phyloP scores from a whole-genome alignment of 2,888 invertebrate species.

The Apamea monoglypha region DNA sequence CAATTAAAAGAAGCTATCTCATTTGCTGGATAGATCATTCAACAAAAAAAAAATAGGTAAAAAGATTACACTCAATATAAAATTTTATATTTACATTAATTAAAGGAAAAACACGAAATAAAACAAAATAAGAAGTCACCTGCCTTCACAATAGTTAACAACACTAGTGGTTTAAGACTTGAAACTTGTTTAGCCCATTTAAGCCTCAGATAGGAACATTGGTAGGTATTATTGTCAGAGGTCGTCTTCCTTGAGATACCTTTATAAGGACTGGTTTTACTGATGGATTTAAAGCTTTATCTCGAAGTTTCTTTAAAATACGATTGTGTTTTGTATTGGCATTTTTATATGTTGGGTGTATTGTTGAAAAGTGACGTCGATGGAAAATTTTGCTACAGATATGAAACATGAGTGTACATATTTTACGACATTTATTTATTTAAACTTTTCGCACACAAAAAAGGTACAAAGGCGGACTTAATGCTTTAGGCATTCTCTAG shows the following conservation, averaged over 20 bases:
- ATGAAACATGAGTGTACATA: not conserved
- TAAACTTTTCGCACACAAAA: no score
- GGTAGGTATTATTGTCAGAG: not conserved
- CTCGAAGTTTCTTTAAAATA: constrained; percentile 7
- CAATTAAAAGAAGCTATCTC: not conserved
- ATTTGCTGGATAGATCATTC: not conserved
- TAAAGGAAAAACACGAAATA: constrained; percentile 1
- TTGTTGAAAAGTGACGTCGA: not conserved
- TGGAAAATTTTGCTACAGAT: constrained; percentile 1
- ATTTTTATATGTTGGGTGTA: not conserved
- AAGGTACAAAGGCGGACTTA: no score
- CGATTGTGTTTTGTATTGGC: constrained; percentile 8
- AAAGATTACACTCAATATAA: not conserved
- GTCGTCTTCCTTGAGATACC: constrained; percentile 63
- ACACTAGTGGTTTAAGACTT: constrained; percentile 1
- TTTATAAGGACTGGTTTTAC: constrained; percentile 37
- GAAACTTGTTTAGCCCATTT: constrained; percentile 35
- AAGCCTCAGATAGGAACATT: constrained; percentile 33
- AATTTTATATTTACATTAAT: not conserved
- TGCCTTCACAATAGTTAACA: constrained; percentile 29
- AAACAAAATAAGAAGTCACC: not conserved
- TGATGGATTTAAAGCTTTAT: not conserved
- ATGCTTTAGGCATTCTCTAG: no score
- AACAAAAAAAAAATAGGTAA: not conserved
- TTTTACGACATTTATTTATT: not conserved